Evolutionary conservation across 37 sponge, comb jelly and placozoan genomes (phyloP), one percentile per base, ranked within the genome.

Genomic region (Aplysina aerophoba): DNA sequence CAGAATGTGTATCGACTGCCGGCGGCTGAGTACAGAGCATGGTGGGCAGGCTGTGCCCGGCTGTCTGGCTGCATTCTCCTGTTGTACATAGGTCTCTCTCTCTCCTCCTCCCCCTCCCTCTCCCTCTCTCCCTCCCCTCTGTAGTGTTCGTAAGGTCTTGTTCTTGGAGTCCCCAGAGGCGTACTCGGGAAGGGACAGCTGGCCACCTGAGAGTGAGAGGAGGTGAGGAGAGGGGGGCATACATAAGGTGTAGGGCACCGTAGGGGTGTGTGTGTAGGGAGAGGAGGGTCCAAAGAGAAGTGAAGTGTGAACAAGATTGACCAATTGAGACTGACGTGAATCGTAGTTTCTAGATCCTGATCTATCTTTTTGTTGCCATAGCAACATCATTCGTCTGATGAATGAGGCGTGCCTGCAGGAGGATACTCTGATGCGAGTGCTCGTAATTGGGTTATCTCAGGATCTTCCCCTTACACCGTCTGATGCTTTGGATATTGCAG

Each of bases 121-220:
- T 69, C 69, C 85, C 37, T 85, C 74, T 74, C n/a, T n/a, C n/a
- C n/a, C n/a, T 84, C 4, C 64, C 55, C 55, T 83, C 33, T 77
- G 57, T 22, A 77, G 85, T 69, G 79, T 97, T 21, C 79, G 86
- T 15, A 95, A 95, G 64, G 87, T 93, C 0, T 84, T 97, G 37
- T 97, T 97, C 59, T 60, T 94, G 81, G 95, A 97, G 39, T 61
- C 89, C 37, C 67, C 81, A 40, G 95, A 93, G 58, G 25, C 85
- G n/a, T 97, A 97, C 61, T 40, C 66, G 54, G 72, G 75, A 37
- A 95, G 87, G 39, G 98, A 97, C 73, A 94, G 90, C 78, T 97
- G 98, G 98, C 95, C 95, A 0, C 87, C 89, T 55, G 98, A 97
- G 74, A 38, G 35, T 60, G 98, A 97, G 34, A 85, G 94, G 72